Evolutionary conservation across 2,797 vertebrate genomes (phyloP).

Genomic region (Ataeniobius toweri): DNA sequence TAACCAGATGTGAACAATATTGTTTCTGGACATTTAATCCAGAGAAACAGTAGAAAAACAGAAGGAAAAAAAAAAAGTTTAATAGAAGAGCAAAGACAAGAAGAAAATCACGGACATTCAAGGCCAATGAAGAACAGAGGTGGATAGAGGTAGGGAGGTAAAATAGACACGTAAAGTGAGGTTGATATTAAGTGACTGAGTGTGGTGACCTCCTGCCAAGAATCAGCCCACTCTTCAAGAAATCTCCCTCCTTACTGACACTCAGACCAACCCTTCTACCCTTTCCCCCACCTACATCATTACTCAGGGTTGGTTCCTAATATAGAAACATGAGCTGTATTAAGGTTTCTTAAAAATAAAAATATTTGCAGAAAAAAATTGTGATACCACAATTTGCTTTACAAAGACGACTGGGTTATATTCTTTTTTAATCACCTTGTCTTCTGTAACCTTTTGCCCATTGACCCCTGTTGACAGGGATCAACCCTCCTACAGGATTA

Average conservation of each 20-base stretch:
- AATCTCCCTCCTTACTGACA: slow-evolving; percentile 59
- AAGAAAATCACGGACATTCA: slow-evolving; percentile 21
- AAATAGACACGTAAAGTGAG: slow-evolving; percentile 79
- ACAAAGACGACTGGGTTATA: neutral
- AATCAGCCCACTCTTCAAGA: slow-evolving; percentile 59
- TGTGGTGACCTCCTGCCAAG: slow-evolving; percentile 77
- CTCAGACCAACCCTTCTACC: slow-evolving; percentile 33
- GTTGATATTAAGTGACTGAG: slow-evolving; percentile 78
- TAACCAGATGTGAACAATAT: neutral
- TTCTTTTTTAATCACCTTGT: no score
- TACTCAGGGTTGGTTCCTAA: slow-evolving; percentile 2
- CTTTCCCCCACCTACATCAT: slow-evolving; percentile 7
- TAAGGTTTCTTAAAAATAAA: neutral
- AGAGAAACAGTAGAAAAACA: neutral
- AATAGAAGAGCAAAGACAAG: slow-evolving; percentile 1
- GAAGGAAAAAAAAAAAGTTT: slow-evolving; percentile 3
- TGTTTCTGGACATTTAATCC: neutral
- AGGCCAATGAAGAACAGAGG: slow-evolving; percentile 30
- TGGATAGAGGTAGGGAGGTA: slow-evolving; percentile 49
- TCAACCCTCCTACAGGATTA: no score
- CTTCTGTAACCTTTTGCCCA: no score
- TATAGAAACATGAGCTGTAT: neutral
- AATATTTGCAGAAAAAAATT: neutral
- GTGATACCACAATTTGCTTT: neutral
- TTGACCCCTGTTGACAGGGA: no score